These are phyloP conservation scores for Acleris laterana DNA, from an alignment of 2,888 invertebrate species.

Conservation along the genomic window DNA sequence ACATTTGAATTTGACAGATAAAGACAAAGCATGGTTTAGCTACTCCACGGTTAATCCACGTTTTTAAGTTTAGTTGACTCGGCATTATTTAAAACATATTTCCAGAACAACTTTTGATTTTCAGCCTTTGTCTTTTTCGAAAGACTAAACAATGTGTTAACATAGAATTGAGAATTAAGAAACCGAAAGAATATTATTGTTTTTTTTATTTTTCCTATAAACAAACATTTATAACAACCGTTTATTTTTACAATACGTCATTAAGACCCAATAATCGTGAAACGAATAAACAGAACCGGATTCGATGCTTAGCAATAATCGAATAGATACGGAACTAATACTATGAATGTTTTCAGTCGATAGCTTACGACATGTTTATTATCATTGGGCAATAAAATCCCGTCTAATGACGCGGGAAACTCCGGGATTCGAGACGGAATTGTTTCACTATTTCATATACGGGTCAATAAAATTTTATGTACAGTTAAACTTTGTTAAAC, in stretches of 20 bases:
- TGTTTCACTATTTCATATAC: slow-evolving; percentile 83
- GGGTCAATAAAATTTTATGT: slow-evolving; percentile 83
- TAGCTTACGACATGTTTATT: slow-evolving; percentile 83
- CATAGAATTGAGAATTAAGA: no score
- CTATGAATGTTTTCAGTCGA: slow-evolving; percentile 81
- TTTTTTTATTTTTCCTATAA: not conserved
- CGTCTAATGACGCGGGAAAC: slow-evolving; percentile 81
- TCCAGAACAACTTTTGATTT: no score
- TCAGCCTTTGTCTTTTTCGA: no score
- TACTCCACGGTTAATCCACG: no score
- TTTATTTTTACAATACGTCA: slow-evolving; percentile 37
- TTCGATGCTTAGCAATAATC: slow-evolving; percentile 73
- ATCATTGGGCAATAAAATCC: slow-evolving; percentile 80
- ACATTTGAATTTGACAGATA: no score
- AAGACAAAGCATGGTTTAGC: no score
- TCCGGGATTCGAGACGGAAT: slow-evolving; percentile 65
- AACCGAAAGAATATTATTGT: no score
- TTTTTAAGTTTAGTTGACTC: no score
- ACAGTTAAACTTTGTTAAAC: slow-evolving; percentile 81
- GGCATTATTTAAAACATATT: no score
- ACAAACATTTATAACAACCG: slow-evolving; percentile 17
- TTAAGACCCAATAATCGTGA: slow-evolving; percentile 58
- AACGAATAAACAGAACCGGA: slow-evolving; percentile 63
- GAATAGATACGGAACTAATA: slow-evolving; percentile 72
- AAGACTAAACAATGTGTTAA: no score